Base-by-base conservation (phyloP, 23 tunicate species). In the Ascidia mentula region DNA sequence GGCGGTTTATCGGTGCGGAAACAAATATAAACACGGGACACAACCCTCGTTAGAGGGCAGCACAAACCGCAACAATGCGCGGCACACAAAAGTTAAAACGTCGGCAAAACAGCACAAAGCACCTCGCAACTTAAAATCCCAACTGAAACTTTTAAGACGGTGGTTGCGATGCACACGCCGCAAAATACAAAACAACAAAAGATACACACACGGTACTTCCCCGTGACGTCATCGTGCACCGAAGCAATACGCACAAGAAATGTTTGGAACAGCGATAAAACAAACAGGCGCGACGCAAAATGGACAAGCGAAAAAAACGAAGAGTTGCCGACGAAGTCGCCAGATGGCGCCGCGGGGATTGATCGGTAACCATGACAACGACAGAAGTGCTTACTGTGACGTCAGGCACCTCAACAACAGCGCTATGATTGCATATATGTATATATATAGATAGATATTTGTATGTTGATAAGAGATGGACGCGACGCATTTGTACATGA, bases 321-420 rank as follows among this genome's bases (percentile, higher is more conserved):
- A 53, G 65, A 53, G 65, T 53, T 53, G 65, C 13, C 65, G 24
- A 26, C 65, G 24, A 26, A 28, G 65, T 28, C 13, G 65, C 53
- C 15, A 15, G 53, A 15, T 42, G 15, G 53, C 53, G 53, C 65
- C 65, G 65, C 65, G 65, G 24, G 65, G 65, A 53, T 53, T 53
- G 65, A 53, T 53, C 65, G 65, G 53, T 53, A 20, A 53, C 65
- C 65, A 53, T 53, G 65, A 53, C 65, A 53, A 53, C 65, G 24
- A 5, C 65, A 42, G 65, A 53, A 53, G 65, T 53, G 65, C 65
- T 53, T 53, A 53, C 65, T 53, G 65, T 53, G 65, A 53, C 65
- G 65, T 53, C 78, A 74, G 78, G 78, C 78, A 74, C 78, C 78
- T 74, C 78, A 46, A 34, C n/a, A 26, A 74, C 39, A 71, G 40